These are phyloP conservation scores for Monomorium pharaonis DNA, from an alignment of 1,140 invertebrate species.

Conservation along the genomic window DNA sequence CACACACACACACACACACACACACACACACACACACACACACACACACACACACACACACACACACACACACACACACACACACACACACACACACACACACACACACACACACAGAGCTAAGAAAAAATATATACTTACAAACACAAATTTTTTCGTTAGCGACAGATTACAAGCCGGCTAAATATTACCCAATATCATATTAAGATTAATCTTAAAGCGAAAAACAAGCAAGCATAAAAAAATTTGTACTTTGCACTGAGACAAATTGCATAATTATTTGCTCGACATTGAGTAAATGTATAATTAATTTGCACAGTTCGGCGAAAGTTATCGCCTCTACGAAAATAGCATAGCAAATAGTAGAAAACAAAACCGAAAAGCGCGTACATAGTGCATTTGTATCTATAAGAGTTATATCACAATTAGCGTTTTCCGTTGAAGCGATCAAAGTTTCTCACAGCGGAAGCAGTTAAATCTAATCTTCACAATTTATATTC, in stretches of 20 bases:
- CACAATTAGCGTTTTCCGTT: conserved; percentile 22
- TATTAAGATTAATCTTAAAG: background rate
- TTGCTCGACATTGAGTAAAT: background rate
- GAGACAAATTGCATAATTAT: conserved; percentile 16
- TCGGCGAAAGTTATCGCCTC: background rate
- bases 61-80: background rate
- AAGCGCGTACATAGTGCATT: background rate
- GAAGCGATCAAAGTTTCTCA: background rate
- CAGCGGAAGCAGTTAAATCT: conserved; percentile 11
- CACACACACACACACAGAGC: background rate
- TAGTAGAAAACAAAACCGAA: background rate
- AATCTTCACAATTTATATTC: conserved; percentile 9
- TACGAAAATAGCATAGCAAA: background rate
- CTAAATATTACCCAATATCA: conserved; percentile 15
- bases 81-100: background rate
- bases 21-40: background rate
- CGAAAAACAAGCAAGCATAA: background rate
- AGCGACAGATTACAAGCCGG: background rate
- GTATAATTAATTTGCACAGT: background rate
- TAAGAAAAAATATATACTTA: background rate
- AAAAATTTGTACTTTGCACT: conserved; percentile 4
- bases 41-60: background rate
- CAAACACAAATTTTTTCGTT: background rate
- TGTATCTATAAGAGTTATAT: background rate
- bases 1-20: background rate